Evolutionary conservation across 2,113 vertebrate genomes (phyloP).

Genomic region (Anthoscopus minutus): DNA sequence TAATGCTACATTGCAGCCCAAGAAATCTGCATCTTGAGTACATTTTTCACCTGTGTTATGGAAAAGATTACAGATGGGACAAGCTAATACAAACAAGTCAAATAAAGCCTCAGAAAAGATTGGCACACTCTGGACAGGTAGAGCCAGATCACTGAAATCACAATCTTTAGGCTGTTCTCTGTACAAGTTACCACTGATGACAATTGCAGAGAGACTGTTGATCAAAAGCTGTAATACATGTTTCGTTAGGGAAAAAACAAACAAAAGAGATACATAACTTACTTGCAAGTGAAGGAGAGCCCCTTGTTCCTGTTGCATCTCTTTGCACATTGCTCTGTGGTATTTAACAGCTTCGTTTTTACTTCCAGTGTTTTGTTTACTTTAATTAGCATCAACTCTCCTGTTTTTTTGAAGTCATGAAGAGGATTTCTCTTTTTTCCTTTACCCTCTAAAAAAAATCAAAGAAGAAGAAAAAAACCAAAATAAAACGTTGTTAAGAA

Average conservation of each 20-base stretch:
- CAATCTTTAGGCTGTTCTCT: background rate
- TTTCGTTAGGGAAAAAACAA: background rate
- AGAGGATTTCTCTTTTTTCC: slow-evolving; percentile 83
- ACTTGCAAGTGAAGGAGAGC: slow-evolving; percentile 92
- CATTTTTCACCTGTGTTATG: background rate
- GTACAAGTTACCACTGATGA: background rate
- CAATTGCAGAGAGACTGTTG: background rate
- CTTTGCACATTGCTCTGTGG: slow-evolving; percentile 84
- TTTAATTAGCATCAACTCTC: slow-evolving; percentile 76
- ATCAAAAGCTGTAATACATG: background rate
- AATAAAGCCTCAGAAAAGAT: background rate
- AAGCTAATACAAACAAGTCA: background rate
- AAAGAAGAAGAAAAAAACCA: background rate
- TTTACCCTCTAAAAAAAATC: slow-evolving; percentile 75
- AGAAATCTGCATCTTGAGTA: background rate
- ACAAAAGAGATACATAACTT: slow-evolving; percentile 27
- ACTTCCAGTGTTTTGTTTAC: slow-evolving; percentile 76
- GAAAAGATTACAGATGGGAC: background rate
- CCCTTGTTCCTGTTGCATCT: slow-evolving; percentile 86
- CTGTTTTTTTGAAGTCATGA: slow-evolving; percentile 90
- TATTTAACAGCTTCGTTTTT: slow-evolving; percentile 81
- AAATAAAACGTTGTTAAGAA: background rate
- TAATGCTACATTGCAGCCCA: background rate
- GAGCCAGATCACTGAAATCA: background rate
- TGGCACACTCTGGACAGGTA: background rate